A percentile compares a stretch with the other conserved stretches of the same genome.
Conservation (phyloP, 1,140 invertebrate species). For the Apis laboriosa region DNA sequence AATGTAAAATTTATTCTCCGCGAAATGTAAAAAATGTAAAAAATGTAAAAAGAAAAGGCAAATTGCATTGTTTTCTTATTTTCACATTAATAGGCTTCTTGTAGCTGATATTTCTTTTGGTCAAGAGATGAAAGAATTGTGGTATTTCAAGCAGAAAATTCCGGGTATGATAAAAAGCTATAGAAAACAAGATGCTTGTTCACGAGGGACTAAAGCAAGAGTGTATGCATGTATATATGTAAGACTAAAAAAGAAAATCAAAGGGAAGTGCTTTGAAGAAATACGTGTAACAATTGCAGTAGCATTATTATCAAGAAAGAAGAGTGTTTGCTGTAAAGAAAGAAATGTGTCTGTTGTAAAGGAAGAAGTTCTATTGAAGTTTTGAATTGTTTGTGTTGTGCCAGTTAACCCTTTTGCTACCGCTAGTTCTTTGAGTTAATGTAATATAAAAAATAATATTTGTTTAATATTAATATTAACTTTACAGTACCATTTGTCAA, state of each 20-base stretch:
- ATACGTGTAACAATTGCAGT: not conserved
- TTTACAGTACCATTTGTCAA: too few species aligned
- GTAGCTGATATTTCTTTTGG: not conserved
- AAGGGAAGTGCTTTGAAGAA: not conserved
- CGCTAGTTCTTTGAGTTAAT: not conserved
- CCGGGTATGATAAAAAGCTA: not conserved
- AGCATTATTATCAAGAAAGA: not conserved
- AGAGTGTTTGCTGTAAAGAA: not conserved
- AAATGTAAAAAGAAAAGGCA: not conserved
- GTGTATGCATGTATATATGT: not conserved
- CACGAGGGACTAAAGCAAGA: not conserved
- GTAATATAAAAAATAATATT: too few species aligned
- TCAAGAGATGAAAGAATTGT: not conserved
- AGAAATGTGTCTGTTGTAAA: not conserved
- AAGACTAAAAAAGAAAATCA: not conserved
- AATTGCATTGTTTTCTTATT: not conserved
- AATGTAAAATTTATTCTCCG: not conserved
- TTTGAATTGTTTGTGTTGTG: not conserved
- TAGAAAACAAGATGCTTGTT: conserved; percentile 3
- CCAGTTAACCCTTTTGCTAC: not conserved
- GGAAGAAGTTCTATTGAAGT: not conserved
- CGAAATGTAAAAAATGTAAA: not conserved
- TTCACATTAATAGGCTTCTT: not conserved
- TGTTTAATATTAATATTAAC: not conserved
- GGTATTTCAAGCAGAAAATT: not conserved